Evolutionary conservation across 2,113 vertebrate genomes (phyloP).

Genomic region (Colinus virginianus): DNA sequence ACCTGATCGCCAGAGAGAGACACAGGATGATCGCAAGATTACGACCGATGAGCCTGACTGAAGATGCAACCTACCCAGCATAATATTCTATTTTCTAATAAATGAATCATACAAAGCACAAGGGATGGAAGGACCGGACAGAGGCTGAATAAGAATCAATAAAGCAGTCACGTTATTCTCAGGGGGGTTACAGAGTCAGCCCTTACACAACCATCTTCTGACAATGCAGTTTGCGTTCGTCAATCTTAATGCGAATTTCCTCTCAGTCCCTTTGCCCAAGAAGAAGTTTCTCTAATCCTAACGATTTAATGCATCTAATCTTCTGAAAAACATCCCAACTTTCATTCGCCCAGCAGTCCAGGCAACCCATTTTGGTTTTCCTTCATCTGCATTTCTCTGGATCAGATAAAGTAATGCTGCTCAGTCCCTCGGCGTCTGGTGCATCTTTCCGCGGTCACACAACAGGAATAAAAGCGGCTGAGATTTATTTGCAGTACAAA

Average conservation of each 20-base stretch:
- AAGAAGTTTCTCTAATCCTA: background rate
- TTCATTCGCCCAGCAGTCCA: background rate
- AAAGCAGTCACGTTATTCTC: conserved; percentile 24
- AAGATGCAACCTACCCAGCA: conserved; percentile 36
- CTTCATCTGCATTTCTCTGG: background rate
- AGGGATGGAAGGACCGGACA: background rate
- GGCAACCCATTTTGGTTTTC: background rate
- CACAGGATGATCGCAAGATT: conserved; percentile 8
- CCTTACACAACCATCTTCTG: conserved; percentile 15
- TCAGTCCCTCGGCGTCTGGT: background rate
- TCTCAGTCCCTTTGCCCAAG: background rate
- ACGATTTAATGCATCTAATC: background rate
- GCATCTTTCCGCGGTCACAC: background rate
- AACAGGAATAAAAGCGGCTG: background rate
- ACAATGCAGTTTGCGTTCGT: conserved; percentile 27
- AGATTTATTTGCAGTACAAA: background rate
- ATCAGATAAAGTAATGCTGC: background rate
- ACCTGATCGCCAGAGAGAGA: background rate
- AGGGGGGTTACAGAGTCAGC: background rate
- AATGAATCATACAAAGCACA: conserved; percentile 36
- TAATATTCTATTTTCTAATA: conserved; percentile 30
- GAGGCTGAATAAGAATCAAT: conserved; percentile 52
- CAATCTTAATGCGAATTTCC: conserved; percentile 36
- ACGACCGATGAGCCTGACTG: conserved; percentile 31
- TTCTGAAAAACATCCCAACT: background rate